Base-by-base conservation (phyloP, 2,113 vertebrate genomes). In the Leucosticte australis region DNA sequence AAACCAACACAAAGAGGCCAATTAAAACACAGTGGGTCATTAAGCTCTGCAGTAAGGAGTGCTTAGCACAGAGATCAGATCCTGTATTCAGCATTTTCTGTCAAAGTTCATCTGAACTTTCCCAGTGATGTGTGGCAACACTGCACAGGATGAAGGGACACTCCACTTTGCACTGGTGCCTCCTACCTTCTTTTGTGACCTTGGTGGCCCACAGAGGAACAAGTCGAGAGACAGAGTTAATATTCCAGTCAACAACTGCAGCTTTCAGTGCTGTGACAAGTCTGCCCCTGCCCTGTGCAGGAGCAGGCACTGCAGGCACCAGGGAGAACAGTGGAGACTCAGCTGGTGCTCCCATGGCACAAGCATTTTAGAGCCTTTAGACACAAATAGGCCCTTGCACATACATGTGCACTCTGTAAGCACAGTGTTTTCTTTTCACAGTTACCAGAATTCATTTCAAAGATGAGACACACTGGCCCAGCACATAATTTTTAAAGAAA, bases 401-500 rank as follows among this genome's bases (percentile, higher is more conserved):
- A 13, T 2, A 20, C 1, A 22, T 0, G 2, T 5, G 2, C 7
- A 22, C 22, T 41, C 42, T 3, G 20, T 2, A 60, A 50, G 30
- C 52, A 83, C 2, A 3, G 30, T 6, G 5, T 11, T 24, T 60
- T 16, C 57, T 83, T 88, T 80, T 31, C 26, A 62, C 63, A 28
- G 10, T 4, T 62, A 64, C 8, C 26, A 28, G 41, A 64, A 62
- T 15, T 49, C 1, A 20, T 52, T 57, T 87, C 55, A 75, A 68
- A 56, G 19, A 65, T 20, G 18, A 65, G 16, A 77, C 13, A 31
- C 39, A 31, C 10, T 13, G 4, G 24, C 13, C 9, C 26, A 74
- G 68, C 49, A 20, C 1, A 11, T 7, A 35, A 9, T 12, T 56
- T 73, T 56, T 83, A 6, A 70, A 57, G 28, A 77, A 81, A 86